These are phyloP conservation scores for Oscheius sp. DNA, from an alignment of 2,888 invertebrate genomes.

Conservation along the genomic window DNA sequence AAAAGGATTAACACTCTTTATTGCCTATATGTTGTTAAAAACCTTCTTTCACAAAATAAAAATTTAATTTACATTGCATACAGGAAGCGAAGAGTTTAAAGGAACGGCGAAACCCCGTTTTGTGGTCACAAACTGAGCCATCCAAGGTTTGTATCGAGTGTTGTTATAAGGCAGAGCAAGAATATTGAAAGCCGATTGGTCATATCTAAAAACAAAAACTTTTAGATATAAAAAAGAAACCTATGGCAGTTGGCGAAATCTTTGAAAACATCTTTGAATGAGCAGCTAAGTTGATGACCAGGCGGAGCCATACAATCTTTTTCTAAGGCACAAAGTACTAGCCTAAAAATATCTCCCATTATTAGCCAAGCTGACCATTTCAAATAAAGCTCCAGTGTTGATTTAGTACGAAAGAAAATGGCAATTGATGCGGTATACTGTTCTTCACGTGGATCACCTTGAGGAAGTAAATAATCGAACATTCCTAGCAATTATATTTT, in stretches of 20 bases:
- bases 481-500: background rate
- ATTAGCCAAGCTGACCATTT: background rate
- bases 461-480: background rate
- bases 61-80: too few species aligned
- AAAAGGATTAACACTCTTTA: too few species aligned
- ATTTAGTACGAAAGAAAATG: background rate
- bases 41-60: too few species aligned
- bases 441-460: background rate
- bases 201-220: background rate
- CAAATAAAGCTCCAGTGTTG: background rate
- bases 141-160: too few species aligned
- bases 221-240: background rate
- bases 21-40: too few species aligned
- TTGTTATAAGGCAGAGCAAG: too few species aligned
- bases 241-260: background rate
- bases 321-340: conserved; percentile 5
- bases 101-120: too few species aligned
- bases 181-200: conserved; percentile 12
- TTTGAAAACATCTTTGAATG: background rate
- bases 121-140: too few species aligned
- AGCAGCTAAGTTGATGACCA: background rate
- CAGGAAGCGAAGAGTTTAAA: too few species aligned
- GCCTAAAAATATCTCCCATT: background rate
- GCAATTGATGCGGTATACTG: background rate
- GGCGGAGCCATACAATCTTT: background rate